These are phyloP conservation scores for Platysternon megacephalum DNA, from an alignment of 2,113 vertebrate species.

Conservation along the genomic window DNA sequence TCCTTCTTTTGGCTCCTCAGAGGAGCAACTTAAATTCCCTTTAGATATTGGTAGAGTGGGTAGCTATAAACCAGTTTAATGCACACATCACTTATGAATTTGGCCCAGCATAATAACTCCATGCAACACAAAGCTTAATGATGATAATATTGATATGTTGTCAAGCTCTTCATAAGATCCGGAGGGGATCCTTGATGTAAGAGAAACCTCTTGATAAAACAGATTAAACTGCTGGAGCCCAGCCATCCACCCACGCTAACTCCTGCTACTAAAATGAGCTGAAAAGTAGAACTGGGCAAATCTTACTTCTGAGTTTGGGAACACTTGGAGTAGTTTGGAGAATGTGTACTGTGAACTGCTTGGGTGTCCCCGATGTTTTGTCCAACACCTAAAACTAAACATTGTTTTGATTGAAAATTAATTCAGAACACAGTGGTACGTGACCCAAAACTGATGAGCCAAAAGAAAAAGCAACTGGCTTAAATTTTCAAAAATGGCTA, in stretches of 20 bases:
- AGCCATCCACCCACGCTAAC: not conserved
- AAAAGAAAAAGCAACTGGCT: not conserved
- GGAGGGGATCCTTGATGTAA: not conserved
- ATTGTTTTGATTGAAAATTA: not conserved
- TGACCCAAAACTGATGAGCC: not conserved
- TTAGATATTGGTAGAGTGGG: not conserved
- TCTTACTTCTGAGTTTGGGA: not conserved
- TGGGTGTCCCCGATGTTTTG: not conserved
- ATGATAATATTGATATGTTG: not conserved
- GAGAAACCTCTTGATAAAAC: not conserved
- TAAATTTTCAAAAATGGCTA: not conserved
- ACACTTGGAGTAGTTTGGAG: not conserved
- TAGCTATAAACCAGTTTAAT: not conserved
- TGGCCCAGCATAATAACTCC: not conserved
- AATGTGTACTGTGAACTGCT: conserved; percentile 13
- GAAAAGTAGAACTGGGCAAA: not conserved
- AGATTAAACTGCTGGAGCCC: not conserved
- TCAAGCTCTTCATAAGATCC: not conserved
- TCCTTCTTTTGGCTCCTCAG: not conserved
- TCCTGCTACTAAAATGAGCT: not conserved
- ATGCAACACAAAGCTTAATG: not conserved
- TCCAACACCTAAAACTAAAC: not conserved
- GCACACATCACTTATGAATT: not conserved
- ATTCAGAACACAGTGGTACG: not conserved
- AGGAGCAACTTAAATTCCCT: not conserved